Evolutionary conservation across 2,113 vertebrate species (phyloP), one percentile per base, ranked within the genome.

Genomic region (Hoplias malabaricus): DNA sequence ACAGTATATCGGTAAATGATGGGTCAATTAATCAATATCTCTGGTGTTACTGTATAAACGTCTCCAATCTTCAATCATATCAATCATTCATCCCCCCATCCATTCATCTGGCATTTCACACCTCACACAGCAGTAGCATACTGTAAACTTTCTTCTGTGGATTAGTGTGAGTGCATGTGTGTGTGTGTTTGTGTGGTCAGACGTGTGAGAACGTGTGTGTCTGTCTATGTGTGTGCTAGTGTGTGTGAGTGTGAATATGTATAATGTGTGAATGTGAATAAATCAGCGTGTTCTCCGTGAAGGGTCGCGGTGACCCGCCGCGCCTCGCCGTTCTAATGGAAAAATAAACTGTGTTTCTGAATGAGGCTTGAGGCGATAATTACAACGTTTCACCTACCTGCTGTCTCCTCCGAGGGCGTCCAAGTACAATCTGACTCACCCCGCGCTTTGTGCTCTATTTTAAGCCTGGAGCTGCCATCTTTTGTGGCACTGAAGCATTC

Each of bases 311-410:
- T 63, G 62, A 78, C 80, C 69, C 78, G 70, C 73, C 36, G 48
- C 23, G 48, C 53, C 66, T 36, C 33, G 65, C 71, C 19, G 36
- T 38, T 50, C 36, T 69, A 75, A 75, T 80, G 72, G 66, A 80
- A 75, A 82, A 82, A 79, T 72, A 79, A 75, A 71, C 66, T 48
- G 34, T 29, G 9, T 27, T 62, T 79, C 19, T 79, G 66, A 71
- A 75, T 75, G 34, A 79, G 76, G 46, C 69, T 70, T 75, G 69
- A 62, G 72, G 71, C 56, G 76, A 73, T 79, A 79, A 82, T 82
- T 75, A 66, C 72, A 78, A 42, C 77, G 57, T 63, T 78, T 75
- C 66, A 82, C 31, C 48, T 75, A 73, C 76, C 76, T 63, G 76
- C 71, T 67, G 66, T 79, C 46, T 63, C 40, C 46, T 54, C 56